Conservation (phyloP, 1,140 invertebrate genomes). For the Meloidogyne hapla region DNA sequence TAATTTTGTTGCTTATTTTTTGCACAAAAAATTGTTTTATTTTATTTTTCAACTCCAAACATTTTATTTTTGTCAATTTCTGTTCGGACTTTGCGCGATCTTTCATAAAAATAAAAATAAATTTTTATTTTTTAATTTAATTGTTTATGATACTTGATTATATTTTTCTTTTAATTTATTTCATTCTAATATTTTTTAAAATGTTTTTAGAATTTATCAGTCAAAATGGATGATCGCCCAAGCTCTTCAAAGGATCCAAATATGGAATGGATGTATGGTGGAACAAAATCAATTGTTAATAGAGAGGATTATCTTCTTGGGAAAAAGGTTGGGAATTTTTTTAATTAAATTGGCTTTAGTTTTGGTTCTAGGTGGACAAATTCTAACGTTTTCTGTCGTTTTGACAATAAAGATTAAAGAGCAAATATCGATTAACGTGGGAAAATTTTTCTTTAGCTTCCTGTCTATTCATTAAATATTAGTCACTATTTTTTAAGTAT, state of each 20-base stretch:
- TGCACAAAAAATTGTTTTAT: not conserved
- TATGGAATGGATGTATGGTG: constrained; percentile 53
- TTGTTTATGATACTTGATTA: not conserved
- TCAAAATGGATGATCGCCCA: constrained; percentile 20
- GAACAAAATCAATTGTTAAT: constrained; percentile 48
- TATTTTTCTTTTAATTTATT: not conserved
- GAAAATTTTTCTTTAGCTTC: too few species aligned
- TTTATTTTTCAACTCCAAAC: not conserved
- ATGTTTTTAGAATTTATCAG: not conserved
- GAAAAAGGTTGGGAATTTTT: constrained; percentile 37
- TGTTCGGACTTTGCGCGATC: not conserved
- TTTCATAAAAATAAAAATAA: not conserved
- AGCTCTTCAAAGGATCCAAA: constrained; percentile 21
- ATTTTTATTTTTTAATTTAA: not conserved
- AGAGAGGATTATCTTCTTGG: constrained; percentile 51
- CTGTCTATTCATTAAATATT: too few species aligned
- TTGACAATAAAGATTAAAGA: too few species aligned
- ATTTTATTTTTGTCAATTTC: not conserved
- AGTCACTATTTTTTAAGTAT: too few species aligned
- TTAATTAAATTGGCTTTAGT: not conserved
- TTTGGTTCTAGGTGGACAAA: too few species aligned
- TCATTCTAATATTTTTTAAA: too few species aligned
- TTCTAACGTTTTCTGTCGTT: too few species aligned
- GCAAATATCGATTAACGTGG: too few species aligned
- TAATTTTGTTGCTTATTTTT: not conserved